phyloP scores from a whole-genome alignment of 2,888 invertebrate genomes.

The Alloscopus bannaensis region DNA sequence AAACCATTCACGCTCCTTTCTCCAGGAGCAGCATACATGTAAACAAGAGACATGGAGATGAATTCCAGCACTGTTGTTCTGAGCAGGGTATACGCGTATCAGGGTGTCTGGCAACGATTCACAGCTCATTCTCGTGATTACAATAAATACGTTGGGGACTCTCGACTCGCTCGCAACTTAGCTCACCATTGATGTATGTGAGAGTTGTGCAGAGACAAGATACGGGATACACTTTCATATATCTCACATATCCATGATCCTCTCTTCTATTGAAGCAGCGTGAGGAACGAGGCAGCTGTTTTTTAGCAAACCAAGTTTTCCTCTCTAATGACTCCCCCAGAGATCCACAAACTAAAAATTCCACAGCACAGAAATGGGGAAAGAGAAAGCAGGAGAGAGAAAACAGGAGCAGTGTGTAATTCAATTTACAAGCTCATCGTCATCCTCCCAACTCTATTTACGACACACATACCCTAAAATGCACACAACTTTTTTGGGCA shows the following conservation, averaged over 20 bases:
- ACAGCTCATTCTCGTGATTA: conserved; percentile 3
- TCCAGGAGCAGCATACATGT: neutral
- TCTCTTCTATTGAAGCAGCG: conserved; percentile 5
- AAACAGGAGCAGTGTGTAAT: conserved; percentile 17
- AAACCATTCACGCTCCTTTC: neutral
- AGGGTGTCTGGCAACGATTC: too few species aligned
- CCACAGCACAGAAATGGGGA: conserved; percentile 4
- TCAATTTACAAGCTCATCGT: conserved; percentile 9
- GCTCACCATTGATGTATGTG: neutral
- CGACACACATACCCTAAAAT: neutral
- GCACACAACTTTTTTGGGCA: too few species aligned
- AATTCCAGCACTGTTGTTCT: too few species aligned
- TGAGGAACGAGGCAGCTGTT: conserved; percentile 34
- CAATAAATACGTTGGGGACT: neutral
- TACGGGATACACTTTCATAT: neutral
- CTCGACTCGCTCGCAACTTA: neutral
- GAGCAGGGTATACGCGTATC: too few species aligned
- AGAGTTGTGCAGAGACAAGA: neutral
- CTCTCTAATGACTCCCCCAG: conserved; percentile 55
- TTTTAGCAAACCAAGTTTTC: conserved; percentile 51
- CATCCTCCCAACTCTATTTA: neutral
- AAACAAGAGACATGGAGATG: too few species aligned
- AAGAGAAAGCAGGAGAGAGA: conserved; percentile 2
- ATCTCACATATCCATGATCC: neutral
- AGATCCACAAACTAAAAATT: conserved; percentile 26